Evolutionary conservation across 2,888 invertebrate genomes (phyloP).

Genomic region (Spatulosminthurus flaviceps): DNA sequence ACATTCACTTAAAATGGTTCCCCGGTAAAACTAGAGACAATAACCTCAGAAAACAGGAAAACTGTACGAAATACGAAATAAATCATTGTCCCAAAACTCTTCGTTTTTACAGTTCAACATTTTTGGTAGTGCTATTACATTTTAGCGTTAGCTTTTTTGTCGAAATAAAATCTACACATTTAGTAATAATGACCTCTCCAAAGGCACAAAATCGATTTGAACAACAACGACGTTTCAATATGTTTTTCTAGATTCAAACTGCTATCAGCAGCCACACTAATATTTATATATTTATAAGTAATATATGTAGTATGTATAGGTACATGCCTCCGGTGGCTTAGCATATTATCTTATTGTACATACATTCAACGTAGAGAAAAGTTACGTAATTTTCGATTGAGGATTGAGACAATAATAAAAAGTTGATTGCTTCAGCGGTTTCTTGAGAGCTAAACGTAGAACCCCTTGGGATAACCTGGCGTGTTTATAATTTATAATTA

Average conservation of each 20-base stretch:
- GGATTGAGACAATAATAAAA: slow-evolving; percentile 20
- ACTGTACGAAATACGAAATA: too few relatives aligned
- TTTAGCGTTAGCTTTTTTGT: too few relatives aligned
- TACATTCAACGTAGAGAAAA: neutral
- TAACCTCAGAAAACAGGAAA: too few relatives aligned
- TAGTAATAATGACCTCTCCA: neutral
- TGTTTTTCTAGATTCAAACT: neutral
- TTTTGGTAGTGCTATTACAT: too few relatives aligned
- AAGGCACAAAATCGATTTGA: slow-evolving; percentile 14
- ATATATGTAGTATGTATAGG: neutral
- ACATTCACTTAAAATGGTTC: too few relatives aligned
- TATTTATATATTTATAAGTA: neutral
- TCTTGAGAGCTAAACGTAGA: slow-evolving; percentile 1
- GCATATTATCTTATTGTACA: neutral
- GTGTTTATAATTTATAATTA: neutral
- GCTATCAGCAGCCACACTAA: neutral
- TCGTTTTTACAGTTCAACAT: too few relatives aligned
- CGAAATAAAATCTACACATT: too few relatives aligned
- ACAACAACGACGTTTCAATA: neutral
- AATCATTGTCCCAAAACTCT: too few relatives aligned
- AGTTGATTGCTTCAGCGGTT: slow-evolving; percentile 22
- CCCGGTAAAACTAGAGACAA: too few relatives aligned
- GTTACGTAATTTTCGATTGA: slow-evolving; percentile 6
- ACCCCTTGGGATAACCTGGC: neutral
- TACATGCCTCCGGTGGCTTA: neutral